Conservation (phyloP, 2,113 vertebrate genomes). For the Peucedramus taeniatus region DNA sequence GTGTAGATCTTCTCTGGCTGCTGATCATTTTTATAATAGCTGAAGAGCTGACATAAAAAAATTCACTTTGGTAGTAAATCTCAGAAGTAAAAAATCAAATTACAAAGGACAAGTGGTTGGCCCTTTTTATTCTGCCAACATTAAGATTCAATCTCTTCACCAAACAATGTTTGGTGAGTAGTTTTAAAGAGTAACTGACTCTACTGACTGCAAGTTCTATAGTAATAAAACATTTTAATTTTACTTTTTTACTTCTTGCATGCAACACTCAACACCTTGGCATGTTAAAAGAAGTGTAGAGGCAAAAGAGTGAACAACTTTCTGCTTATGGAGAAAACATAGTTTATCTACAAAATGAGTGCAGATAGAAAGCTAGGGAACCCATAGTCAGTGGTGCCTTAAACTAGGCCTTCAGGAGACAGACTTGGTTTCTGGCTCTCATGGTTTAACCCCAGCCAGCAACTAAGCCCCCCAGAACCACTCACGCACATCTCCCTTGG, state of each 20-base stretch:
- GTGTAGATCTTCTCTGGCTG: neutral
- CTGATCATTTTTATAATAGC: neutral
- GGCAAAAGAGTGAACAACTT: neutral
- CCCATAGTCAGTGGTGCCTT: neutral
- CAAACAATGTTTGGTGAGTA: neutral
- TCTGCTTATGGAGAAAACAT: neutral
- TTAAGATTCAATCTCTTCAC: neutral
- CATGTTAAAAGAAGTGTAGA: neutral
- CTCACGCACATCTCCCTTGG: accelerated
- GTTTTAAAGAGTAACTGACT: neutral
- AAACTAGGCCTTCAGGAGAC: neutral
- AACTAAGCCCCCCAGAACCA: neutral
- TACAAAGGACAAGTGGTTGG: neutral
- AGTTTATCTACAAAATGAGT: neutral
- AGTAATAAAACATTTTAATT: neutral
- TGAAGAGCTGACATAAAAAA: neutral
- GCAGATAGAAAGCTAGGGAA: neutral
- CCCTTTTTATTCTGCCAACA: neutral
- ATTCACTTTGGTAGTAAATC: neutral
- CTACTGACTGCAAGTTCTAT: neutral
- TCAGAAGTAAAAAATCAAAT: neutral
- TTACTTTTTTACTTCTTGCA: neutral
- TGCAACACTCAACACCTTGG: neutral
- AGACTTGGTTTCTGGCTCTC: neutral
- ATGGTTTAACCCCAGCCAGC: neutral